Conservation (phyloP, 2,113 vertebrate genomes). For the Nannospalax galili region DNA sequence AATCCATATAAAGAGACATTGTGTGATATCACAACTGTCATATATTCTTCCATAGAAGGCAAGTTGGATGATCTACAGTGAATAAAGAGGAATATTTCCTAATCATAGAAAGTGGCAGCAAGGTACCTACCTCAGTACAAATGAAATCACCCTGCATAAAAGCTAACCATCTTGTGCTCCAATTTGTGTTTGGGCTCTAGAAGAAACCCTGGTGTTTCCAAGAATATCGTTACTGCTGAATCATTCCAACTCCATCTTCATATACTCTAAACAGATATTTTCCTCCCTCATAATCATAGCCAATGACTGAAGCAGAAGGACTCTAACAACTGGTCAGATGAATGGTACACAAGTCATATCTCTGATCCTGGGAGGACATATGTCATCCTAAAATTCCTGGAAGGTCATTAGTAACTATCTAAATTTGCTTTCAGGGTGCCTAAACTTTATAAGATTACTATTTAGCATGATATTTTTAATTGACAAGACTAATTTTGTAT, state of each 20-base stretch:
- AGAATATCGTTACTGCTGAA: not conserved
- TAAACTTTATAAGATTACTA: not conserved
- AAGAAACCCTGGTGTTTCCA: not conserved
- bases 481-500: not conserved
- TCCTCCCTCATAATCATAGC: not conserved
- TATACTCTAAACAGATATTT: not conserved
- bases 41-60: not conserved
- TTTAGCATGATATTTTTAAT: not conserved
- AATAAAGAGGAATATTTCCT: not conserved
- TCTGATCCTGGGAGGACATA: not conserved
- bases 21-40: not conserved
- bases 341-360: not conserved
- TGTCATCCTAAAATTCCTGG: not conserved
- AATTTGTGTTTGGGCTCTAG: not conserved
- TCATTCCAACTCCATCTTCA: not conserved
- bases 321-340: not conserved
- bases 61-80: not conserved
- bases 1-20: not conserved
- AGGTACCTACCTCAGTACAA: not conserved
- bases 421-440: not conserved
- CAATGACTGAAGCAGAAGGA: not conserved
- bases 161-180: not conserved
- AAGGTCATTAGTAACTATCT: not conserved
- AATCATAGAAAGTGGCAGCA: not conserved
- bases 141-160: not conserved